phyloP scores from a whole-genome alignment of 2,113 vertebrate species.

The Erpornis zantholeuca region DNA sequence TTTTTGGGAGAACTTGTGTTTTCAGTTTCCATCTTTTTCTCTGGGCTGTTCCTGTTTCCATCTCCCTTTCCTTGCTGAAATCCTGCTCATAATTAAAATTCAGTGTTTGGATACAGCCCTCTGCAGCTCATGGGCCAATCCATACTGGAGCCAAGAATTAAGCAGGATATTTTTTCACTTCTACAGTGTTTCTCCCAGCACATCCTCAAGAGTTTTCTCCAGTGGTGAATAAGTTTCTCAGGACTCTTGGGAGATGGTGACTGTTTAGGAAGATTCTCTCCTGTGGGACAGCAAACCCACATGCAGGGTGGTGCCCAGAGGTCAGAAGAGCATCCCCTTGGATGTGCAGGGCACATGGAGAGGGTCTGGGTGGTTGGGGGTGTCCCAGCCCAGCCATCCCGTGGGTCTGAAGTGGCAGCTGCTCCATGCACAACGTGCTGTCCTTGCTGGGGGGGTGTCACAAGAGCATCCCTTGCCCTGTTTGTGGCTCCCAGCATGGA shows the following conservation, averaged over 20 bases:
- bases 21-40: not conserved
- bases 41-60: not conserved
- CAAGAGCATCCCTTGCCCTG: not conserved
- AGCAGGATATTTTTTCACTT: not conserved
- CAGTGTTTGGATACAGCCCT: not conserved
- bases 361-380: not conserved
- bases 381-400: not conserved
- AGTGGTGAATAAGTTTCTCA: not conserved
- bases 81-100: not conserved
- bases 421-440: not conserved
- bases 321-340: rapidly evolving
- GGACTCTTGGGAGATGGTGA: not conserved
- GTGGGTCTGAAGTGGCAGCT: rapidly evolving
- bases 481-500: not conserved
- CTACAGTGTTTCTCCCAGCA: not conserved
- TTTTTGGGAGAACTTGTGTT: not conserved
- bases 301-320: not conserved
- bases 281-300: no score
- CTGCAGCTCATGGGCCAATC: not conserved
- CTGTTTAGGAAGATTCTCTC: not conserved
- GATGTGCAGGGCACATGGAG: not conserved
- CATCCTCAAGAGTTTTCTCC: not conserved
- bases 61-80: not conserved
- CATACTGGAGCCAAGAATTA: not conserved
- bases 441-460: not conserved